A percentile compares a stretch with the other conserved stretches of the same genome.
Conservation (phyloP, 2,888 invertebrate species). For the Elaeidobius kamerunicus region DNA sequence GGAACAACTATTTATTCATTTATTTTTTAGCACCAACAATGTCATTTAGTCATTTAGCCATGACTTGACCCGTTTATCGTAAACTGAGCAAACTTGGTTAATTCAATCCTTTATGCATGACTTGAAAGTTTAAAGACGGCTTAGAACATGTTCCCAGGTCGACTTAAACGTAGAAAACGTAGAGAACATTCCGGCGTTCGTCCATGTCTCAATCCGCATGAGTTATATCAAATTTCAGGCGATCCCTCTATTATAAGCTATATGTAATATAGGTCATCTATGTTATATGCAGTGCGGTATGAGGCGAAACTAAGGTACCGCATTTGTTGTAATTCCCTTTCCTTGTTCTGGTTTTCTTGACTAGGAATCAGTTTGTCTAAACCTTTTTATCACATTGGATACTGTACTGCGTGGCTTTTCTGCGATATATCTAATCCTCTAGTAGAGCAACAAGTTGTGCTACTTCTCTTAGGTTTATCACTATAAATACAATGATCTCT, state of each 20-base stretch:
- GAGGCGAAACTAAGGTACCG: not conserved
- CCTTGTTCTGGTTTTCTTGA: not conserved
- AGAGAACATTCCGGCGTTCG: not conserved
- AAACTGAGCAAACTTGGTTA: not conserved
- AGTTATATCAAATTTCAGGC: not conserved
- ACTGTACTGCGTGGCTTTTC: not conserved
- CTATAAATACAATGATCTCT: too few species aligned
- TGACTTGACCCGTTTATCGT: not conserved
- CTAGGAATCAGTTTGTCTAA: not conserved
- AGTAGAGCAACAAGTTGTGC: not conserved
- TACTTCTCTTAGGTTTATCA: not conserved
- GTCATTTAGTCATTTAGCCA: not conserved
- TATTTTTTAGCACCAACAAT: too few species aligned
- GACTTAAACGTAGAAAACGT: too few species aligned
- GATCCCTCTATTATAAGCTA: not conserved
- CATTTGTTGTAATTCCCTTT: not conserved
- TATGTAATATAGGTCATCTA: not conserved
- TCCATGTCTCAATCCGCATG: not conserved
- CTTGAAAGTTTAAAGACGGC: too few species aligned
- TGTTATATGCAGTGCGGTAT: too few species aligned
- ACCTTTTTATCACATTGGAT: not conserved
- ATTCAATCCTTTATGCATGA: not conserved
- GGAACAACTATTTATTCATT: too few species aligned
- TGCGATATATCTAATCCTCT: not conserved
- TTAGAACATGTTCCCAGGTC: too few species aligned